Evolutionary conservation across 2,888 invertebrate genomes (phyloP), one percentile per base, ranked within the genome.

Genomic region (Trichacis sp.): DNA sequence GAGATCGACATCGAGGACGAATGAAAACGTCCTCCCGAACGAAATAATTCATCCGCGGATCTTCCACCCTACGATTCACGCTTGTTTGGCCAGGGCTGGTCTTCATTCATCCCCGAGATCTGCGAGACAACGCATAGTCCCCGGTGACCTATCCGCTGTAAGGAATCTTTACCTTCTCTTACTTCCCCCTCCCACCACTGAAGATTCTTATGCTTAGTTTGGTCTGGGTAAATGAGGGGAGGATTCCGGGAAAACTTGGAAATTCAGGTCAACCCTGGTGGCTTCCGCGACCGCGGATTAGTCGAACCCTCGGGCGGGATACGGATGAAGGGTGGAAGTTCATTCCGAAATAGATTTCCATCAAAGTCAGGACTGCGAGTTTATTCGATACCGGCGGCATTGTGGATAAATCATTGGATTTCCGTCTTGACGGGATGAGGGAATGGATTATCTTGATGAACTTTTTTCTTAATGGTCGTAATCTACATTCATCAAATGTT

Each of bases 1-100:
- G 61, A 58, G 65, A 61, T 57, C 74, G 74, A 78, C 43, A 36
- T 58, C 48, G 61, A 58, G 67, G 62, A 57, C 74, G 74, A 78
- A 81, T 81, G 76, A 79, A 80, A 80, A 78, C 76, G 78, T 81
- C 75, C 71, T 68, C 69, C 64, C 69, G 70, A 67, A 78, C 71
- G 73, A 76, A 78, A 81, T 80, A 79, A 81, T 80, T 80, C 78
- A 78, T 79, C 24, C 76, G 76, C 68, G 59, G 61, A 73, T 67
- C 8, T 51, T 36, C 47, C 72, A 68, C 72, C 68, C 70, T 63
- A 69, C 56, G 67, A 73, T 76, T 76, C 74, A 69, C 70, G 75
- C 76, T 76, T 73, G 74, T 76, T 68, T 76, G 70, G 73, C 60
- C 46, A 70, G 72, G 70, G 68, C 54, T 61, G 72, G 68, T 59